Base-by-base conservation (phyloP, 2,888 invertebrate genomes). In the Ganaspis brasiliensis region DNA sequence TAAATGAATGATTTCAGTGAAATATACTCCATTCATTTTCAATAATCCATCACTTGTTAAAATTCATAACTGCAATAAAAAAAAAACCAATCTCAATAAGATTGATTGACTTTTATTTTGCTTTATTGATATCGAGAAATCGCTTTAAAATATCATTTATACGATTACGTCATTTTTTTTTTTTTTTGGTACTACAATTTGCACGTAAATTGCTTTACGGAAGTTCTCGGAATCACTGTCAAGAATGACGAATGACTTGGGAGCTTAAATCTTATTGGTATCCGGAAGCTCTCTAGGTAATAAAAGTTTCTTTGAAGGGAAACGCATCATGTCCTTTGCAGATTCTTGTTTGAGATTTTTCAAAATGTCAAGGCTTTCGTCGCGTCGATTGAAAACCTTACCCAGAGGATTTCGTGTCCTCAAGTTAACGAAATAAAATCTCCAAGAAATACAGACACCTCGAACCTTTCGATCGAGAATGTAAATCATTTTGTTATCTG, bases 321-420 rank as follows among this genome's bases (percentile, higher is more conserved):
- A 63, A 67, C 24, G 45, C 45, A 67, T 67, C 40, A 21, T 67
- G 67, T 45, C 67, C 24, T 67, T 67, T 67, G 24, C 45, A 45
- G 67, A n/a, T 45, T 45, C 67, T 45, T 45, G 45, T n/a, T 67
- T 12, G 24, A 40, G 45, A 45, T 67, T 67, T 67, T 45, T 24
- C n/a, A 21, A 67, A 67, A 45, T 67, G 67, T 67, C 67, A 67
- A 67, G 67, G 67, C 21, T 67, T 45, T 40, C 21, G 45, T 45
- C n/a, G 24, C 19, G 40, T 24, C n/a, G 67, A 67, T 45, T 67
- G 67, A 67, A 67, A 67, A 67, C 9, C 24, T 37, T 45, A 24
- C 67, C 45, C 67, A 12, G n/a, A 67, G 24, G 67, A 24, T 40
- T n/a, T 45, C 40, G 40, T 21, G 21, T 40, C 3, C 24, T 14